Evolutionary conservation across 2,113 vertebrate genomes (phyloP).

Genomic region (Brachypodius melanocephalos): DNA sequence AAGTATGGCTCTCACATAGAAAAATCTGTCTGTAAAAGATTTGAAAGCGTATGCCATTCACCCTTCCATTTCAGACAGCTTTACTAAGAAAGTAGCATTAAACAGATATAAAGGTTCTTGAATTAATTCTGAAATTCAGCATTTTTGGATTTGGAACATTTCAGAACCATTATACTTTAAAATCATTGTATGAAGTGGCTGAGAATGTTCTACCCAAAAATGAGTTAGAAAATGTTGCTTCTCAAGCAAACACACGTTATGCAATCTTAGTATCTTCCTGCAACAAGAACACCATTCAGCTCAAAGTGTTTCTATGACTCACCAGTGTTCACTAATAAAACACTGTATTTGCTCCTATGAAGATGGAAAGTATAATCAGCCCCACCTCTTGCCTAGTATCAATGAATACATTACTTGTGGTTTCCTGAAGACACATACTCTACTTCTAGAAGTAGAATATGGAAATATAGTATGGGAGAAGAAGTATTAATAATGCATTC

Average conservation of each 20-base stretch:
- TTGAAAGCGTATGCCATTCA: background rate
- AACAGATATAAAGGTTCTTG: background rate
- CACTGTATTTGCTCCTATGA: background rate
- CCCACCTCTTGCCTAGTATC: background rate
- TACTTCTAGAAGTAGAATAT: background rate
- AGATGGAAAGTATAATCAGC: background rate
- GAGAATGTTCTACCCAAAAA: background rate
- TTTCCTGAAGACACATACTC: background rate
- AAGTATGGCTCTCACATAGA: rapidly evolving
- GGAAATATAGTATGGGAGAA: background rate
- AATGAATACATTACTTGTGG: background rate
- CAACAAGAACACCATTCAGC: background rate
- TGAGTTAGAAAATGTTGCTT: background rate
- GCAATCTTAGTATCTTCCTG: background rate
- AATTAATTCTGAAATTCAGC: background rate
- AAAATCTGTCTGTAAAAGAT: background rate
- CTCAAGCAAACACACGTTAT: background rate
- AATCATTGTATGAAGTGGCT: background rate
- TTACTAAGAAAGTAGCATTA: background rate
- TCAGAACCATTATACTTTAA: background rate
- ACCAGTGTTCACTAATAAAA: background rate
- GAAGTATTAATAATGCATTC: background rate
- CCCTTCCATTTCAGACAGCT: background rate
- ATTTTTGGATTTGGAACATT: background rate
- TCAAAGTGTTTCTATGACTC: background rate